Base-by-base conservation (phyloP, 2,888 invertebrate species). In the Trilocha varians region DNA sequence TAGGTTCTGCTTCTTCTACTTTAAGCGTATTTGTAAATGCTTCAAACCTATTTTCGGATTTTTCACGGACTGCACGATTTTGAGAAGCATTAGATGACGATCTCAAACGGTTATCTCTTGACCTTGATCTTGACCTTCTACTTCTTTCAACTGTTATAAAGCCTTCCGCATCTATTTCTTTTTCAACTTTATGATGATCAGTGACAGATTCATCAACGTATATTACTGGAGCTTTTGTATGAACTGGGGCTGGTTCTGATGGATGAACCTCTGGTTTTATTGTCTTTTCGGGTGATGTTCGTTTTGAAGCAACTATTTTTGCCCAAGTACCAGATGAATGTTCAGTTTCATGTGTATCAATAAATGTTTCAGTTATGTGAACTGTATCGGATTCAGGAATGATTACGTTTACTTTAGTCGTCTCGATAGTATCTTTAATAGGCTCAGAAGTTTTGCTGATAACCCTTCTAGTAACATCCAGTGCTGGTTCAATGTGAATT, bases 41-140 rank as follows among this genome's bases (percentile, higher is more conserved):
- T 52, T 78, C 72, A 49, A 76, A 75, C 65, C 71, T 70, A 45
- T 84, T 83, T 57, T 68, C 65, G 1, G 77, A 75, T 47, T 60
- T 65, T 41, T 79, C 72, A 11, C 75, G 67, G n/a, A 50, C 42
- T 39, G 68, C 60, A 38, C 41, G 50, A 41, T 53, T 61, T 42
- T 59, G 56, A 32, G 58, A 48, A 4, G 55, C 38, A 44, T 65
- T 67, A 16, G 76, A 64, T 39, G 55, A 58, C 32, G 73, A 71
- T 33, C 57, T 49, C 9, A 76, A 72, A n/a, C 78, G 73, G 36
- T 59, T 61, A 42, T 83, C 80, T 53, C 85, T 83, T 11, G 89
- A 88, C 38, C 84, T 74, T 2, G 90, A 90, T 42, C 88, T 79
- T 36, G 87, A 79, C 48, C 85, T 70, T 59, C 83, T 72, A 50